These are phyloP conservation scores for Alviniconcha marisindica DNA, from an alignment of 1,140 invertebrate species.

Conservation along the genomic window DNA sequence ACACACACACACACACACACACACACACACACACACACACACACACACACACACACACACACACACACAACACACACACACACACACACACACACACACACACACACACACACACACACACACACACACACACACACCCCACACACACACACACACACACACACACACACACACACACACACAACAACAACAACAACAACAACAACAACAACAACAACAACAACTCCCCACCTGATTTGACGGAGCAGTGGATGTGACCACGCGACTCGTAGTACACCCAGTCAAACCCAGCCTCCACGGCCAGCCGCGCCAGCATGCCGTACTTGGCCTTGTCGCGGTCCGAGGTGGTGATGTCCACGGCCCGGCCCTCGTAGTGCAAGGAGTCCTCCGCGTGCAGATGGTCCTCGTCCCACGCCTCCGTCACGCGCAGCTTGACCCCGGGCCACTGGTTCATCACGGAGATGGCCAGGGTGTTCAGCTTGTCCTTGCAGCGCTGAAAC, in stretches of 20 bases:
- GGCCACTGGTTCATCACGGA: constrained; percentile 99
- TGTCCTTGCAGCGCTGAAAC: constrained; percentile 94
- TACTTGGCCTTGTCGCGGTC: constrained; percentile 94
- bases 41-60: no score
- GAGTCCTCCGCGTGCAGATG: constrained; percentile 86
- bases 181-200: neutral
- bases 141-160: neutral
- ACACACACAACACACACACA: neutral
- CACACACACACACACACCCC: constrained; percentile 11
- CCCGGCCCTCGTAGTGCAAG: constrained; percentile 96
- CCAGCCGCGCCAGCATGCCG: constrained; percentile 96
- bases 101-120: constrained; percentile 21
- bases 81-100: neutral
- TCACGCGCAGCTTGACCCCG: constrained; percentile 92
- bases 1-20: no score
- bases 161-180: constrained; percentile 10
- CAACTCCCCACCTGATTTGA: constrained; percentile 94
- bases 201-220: constrained; percentile 7
- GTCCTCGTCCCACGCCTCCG: constrained; percentile 96
- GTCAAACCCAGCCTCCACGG: constrained; percentile 97
- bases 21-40: no score
- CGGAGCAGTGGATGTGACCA: constrained; percentile 96
- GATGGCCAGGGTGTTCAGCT: constrained; percentile 94
- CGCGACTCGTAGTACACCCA: constrained; percentile 98
- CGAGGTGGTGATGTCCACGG: constrained; percentile 96